A percentile compares a stretch with the other conserved stretches of the same genome.
Conservation (phyloP, 1,140 invertebrate genomes). For the Antheraea mylitta region DNA sequence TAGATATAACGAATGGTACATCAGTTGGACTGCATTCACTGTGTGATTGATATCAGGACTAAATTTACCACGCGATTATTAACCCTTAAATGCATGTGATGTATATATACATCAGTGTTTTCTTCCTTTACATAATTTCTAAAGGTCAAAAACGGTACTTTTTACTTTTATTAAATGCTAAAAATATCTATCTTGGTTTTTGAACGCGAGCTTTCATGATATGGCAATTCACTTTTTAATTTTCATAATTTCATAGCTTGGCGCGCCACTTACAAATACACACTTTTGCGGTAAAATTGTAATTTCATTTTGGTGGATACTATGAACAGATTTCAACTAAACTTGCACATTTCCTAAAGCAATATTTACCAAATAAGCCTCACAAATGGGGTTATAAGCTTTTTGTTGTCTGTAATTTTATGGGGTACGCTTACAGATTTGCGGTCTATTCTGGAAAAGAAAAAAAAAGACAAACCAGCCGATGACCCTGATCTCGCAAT, state of each 20-base stretch:
- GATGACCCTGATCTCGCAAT: constrained; percentile 41
- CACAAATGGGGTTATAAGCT: constrained; percentile 61
- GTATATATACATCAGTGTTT: constrained; percentile 36
- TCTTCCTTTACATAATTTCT: constrained; percentile 34
- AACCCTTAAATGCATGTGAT: constrained; percentile 37
- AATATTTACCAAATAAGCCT: constrained; percentile 49
- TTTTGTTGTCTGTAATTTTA: constrained; percentile 43
- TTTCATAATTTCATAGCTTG: constrained; percentile 35
- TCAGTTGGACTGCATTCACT: no score
- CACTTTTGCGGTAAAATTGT: constrained; percentile 35
- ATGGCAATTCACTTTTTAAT: constrained; percentile 35
- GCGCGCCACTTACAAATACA: constrained; percentile 34
- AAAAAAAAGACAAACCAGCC: constrained; percentile 30
- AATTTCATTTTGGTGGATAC: constrained; percentile 40
- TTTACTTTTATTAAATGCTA: constrained; percentile 38
- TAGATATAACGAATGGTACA: no score
- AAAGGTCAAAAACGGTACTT: constrained; percentile 13
- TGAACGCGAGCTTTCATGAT: constrained; percentile 37
- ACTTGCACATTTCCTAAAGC: constrained; percentile 42
- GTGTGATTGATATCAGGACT: no score
- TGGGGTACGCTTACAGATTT: constrained; percentile 39
- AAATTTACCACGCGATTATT: no score
- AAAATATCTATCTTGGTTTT: constrained; percentile 38
- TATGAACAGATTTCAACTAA: constrained; percentile 48
- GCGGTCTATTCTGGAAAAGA: constrained; percentile 41